Conservation (phyloP, 2,888 invertebrate genomes). For the Sarcophaga subvicina region DNA sequence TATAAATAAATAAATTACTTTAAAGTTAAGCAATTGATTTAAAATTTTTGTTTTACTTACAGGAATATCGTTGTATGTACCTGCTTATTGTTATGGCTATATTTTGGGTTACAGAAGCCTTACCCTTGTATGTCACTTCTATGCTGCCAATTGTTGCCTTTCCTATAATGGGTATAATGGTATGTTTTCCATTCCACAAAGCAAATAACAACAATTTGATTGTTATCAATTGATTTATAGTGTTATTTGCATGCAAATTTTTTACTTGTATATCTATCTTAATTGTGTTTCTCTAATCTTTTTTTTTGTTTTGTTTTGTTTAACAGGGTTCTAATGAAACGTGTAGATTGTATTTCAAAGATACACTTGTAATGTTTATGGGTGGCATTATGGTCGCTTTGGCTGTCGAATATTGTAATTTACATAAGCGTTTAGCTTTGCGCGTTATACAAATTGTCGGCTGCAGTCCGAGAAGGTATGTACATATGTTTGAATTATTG, state of each 20-base stretch:
- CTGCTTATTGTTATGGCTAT: conserved; percentile 91
- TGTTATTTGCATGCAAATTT: not conserved
- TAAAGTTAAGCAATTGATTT: no score
- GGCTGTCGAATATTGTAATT: conserved; percentile 93
- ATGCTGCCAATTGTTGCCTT: conserved; percentile 92
- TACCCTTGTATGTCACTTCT: conserved; percentile 92
- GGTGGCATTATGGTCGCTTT: conserved; percentile 95
- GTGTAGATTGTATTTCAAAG: conserved; percentile 89
- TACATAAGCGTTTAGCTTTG: conserved; percentile 93
- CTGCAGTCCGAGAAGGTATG: conserved; percentile 87
- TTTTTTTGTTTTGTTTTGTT: conserved; percentile 1
- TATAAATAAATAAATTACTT: no score
- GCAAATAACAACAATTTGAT: conserved; percentile 10
- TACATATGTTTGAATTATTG: not conserved
- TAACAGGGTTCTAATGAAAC: conserved; percentile 83
- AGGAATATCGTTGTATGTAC: conserved; percentile 89
- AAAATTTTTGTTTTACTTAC: conserved; percentile 59
- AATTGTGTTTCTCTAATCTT: not conserved
- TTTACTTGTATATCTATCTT: not conserved
- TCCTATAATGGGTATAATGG: conserved; percentile 91
- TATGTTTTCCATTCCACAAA: conserved; percentile 66
- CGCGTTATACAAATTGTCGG: conserved; percentile 91
- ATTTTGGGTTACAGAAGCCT: conserved; percentile 92
- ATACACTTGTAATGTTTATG: conserved; percentile 93
- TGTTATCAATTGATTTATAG: conserved; percentile 33